Evolutionary conservation across 2,888 invertebrate genomes (phyloP), one percentile per base, ranked within the genome.

Genomic region (Trachelus troglodyta): DNA sequence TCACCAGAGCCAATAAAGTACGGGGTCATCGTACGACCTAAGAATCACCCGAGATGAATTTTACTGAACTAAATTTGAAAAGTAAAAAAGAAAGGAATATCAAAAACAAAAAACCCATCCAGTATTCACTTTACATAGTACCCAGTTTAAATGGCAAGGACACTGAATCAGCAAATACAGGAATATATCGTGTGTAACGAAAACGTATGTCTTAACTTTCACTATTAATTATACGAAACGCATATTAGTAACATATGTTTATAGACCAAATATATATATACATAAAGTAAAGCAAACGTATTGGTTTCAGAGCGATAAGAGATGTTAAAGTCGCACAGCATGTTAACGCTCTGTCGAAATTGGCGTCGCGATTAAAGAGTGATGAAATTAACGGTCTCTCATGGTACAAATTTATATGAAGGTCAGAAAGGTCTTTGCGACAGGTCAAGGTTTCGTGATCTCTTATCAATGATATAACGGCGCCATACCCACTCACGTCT

Each of bases 391-490:
- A 71, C 12, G 71, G 31, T 9, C 71, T 71, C 71, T 31, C 23
- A 23, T 56, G 23, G 23, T 1, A 56, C 56, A 23, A 9, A 56
- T 56, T 56, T 40, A 34, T 34, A 73, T 77, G 75, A 74, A 12
- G 35, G 12, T 30, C 15, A 76, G 73, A 31, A 31, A 33, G 75
- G 69, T 79, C 34, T 23, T 69, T 34, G 35, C 11, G 56, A 23
- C 12, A 76, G 37, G 35, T 71, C 71, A 69, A 69, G 34, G 68
- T 68, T 77, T 71, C n/a, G 31, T 37, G 75, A 76, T 69, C 73
- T 12, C 78, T 81, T 74, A 77, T 79, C 80, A 75, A 34, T 69
- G 35, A 74, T 56, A 23, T 23, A 23, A 23, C 56, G 23, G 9
- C 56, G 9, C 23, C 23, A 56, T 23, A 56, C 23, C 9, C 56